Evolutionary conservation across 1,140 invertebrate genomes (phyloP).

Genomic region (Anoplophora glabripennis): DNA sequence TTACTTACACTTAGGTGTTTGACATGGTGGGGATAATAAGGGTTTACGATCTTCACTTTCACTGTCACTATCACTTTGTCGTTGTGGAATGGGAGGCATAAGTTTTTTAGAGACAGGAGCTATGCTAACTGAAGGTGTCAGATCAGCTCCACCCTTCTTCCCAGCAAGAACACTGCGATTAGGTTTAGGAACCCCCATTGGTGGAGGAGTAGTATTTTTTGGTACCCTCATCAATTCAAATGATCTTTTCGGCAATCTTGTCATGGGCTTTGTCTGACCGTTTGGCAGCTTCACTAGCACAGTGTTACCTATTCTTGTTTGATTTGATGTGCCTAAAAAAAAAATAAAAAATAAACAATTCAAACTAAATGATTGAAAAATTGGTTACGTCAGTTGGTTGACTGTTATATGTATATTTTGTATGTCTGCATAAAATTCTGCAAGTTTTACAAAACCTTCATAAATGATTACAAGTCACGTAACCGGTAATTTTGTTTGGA

Average conservation of each 20-base stretch:
- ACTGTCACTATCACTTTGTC: slow-evolving; percentile 40
- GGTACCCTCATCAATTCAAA: slow-evolving; percentile 49
- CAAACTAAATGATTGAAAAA: neutral
- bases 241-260: slow-evolving; percentile 44
- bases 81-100: slow-evolving; percentile 15
- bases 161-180: slow-evolving; percentile 26
- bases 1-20: slow-evolving; percentile 25
- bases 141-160: slow-evolving; percentile 41
- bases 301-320: slow-evolving; percentile 51
- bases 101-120: slow-evolving; percentile 51
- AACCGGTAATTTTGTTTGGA: too few relatives aligned
- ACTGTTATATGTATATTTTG: too few relatives aligned
- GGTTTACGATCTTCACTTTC: slow-evolving; percentile 33
- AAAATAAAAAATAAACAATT: slow-evolving; percentile 1
- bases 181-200: slow-evolving; percentile 28
- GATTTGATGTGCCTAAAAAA: slow-evolving; percentile 30
- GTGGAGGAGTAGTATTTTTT: slow-evolving; percentile 37
- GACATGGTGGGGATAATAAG: slow-evolving; percentile 16
- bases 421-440: too few relatives aligned
- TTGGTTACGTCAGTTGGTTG: neutral
- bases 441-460: too few relatives aligned
- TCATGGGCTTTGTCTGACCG: slow-evolving; percentile 54
- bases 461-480: too few relatives aligned
- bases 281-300: slow-evolving; percentile 63
- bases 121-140: slow-evolving; percentile 55